A percentile compares a stretch with the other conserved stretches of the same genome.
Conservation (phyloP, 2,888 invertebrate genomes). For the Phyllotreta striolata region DNA sequence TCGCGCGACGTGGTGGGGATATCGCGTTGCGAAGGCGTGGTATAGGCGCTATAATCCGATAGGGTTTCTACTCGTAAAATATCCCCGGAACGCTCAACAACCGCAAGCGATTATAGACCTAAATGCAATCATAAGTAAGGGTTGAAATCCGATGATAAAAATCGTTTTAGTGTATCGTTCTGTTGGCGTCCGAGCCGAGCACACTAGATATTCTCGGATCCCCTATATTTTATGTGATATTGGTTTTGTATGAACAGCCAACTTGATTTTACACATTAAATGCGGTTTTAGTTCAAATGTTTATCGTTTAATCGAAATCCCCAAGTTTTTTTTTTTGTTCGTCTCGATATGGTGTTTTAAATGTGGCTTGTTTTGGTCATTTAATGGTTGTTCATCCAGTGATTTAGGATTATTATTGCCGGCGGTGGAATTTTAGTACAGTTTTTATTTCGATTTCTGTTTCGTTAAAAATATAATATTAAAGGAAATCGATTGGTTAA, state of each 20-base stretch:
- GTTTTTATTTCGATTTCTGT: slow-evolving; percentile 3
- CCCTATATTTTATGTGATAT: slow-evolving; percentile 53
- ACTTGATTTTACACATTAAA: slow-evolving; percentile 58
- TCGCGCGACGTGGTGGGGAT: slow-evolving; percentile 40
- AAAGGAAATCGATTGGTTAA: too few species aligned
- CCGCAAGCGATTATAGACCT: slow-evolving; percentile 7
- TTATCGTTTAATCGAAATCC: slow-evolving; percentile 54
- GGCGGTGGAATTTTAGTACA: slow-evolving; percentile 16
- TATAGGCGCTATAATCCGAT: slow-evolving; percentile 48
- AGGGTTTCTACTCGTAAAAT: slow-evolving; percentile 22
- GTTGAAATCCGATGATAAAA: not conserved
- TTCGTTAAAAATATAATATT: not conserved
- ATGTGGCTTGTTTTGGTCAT: slow-evolving; percentile 39
- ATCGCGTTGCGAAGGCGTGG: slow-evolving; percentile 46
- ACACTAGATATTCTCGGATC: slow-evolving; percentile 37
- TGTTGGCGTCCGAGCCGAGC: not conserved
- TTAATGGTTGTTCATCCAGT: slow-evolving; percentile 37
- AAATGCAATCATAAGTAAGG: not conserved
- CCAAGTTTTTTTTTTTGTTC: slow-evolving; percentile 39
- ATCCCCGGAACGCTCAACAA: slow-evolving; percentile 23
- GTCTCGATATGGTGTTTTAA: slow-evolving; percentile 43
- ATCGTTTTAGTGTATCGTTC: slow-evolving; percentile 7
- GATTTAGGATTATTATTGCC: slow-evolving; percentile 33
- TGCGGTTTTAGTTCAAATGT: slow-evolving; percentile 46
- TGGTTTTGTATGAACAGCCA: slow-evolving; percentile 50